These are phyloP conservation scores for Amorpha juglandis DNA, from an alignment of 2,888 invertebrate genomes.

Conservation along the genomic window DNA sequence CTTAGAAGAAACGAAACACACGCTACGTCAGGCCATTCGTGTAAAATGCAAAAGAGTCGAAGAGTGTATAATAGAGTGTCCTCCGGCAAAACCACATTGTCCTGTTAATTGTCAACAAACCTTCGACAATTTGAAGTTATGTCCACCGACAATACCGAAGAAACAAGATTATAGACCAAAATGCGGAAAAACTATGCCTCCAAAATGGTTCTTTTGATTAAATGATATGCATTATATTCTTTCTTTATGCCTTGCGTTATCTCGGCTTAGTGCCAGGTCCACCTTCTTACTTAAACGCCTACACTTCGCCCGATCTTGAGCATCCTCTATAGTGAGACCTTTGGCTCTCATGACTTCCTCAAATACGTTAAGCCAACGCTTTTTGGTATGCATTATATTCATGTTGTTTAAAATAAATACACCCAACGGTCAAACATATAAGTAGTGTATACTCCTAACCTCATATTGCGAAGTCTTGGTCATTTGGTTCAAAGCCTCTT, in stretches of 20 bases:
- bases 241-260: too few species aligned
- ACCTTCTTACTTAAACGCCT: too few species aligned
- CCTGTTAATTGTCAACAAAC: conserved; percentile 42
- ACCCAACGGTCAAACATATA: too few species aligned
- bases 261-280: too few species aligned
- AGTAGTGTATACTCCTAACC: too few species aligned
- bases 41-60: conserved; percentile 44
- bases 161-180: conserved; percentile 28
- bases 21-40: conserved; percentile 42
- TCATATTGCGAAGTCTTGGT: too few species aligned
- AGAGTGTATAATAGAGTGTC: conserved; percentile 45
- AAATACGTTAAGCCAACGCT: too few species aligned
- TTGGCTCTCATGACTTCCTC: too few species aligned
- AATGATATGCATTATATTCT: neutral
- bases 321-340: too few species aligned
- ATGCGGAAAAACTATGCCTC: conserved; percentile 53
- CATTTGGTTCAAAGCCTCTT: too few species aligned
- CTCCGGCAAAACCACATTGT: conserved; percentile 39
- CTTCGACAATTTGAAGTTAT: conserved; percentile 44
- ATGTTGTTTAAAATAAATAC: neutral
- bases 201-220: conserved; percentile 32
- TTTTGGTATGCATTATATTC: neutral
- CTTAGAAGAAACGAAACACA: conserved; percentile 28
- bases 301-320: too few species aligned
- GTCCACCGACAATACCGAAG: conserved; percentile 37